Conservation (phyloP, 2,797 vertebrate species). For the Poecilia wingei region DNA sequence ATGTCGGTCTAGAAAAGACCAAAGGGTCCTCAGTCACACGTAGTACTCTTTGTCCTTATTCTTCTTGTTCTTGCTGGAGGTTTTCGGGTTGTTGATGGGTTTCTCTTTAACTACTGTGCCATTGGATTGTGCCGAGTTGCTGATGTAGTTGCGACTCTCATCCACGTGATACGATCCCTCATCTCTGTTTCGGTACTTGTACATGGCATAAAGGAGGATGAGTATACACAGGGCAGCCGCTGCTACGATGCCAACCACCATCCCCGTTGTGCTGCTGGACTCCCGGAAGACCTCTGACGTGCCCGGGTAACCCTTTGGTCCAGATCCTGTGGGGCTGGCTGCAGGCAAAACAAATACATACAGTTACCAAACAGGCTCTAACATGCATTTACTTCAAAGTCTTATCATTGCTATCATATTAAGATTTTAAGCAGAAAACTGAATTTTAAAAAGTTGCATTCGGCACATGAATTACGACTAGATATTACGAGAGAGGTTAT, state of each 20-base stretch:
- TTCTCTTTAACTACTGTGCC: constrained; percentile 97
- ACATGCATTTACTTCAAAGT: neutral
- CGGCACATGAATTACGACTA: neutral
- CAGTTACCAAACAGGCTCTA: constrained; percentile 27
- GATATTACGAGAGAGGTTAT: neutral
- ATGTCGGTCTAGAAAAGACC: constrained; percentile 69
- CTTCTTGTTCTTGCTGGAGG: constrained; percentile 96
- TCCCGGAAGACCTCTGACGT: constrained; percentile 92
- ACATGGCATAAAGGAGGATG: constrained; percentile 99
- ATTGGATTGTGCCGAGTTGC: constrained; percentile 98
- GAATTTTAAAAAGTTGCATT: neutral
- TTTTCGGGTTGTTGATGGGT: constrained; percentile 90
- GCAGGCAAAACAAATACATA: constrained; percentile 57
- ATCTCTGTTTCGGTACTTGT: constrained; percentile 98
- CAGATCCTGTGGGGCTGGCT: constrained; percentile 93
- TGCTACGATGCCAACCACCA: constrained; percentile 98
- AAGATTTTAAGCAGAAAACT: constrained; percentile 14
- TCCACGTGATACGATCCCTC: constrained; percentile 98
- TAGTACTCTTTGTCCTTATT: constrained; percentile 99
- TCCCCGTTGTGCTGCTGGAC: constrained; percentile 96
- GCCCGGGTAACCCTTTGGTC: constrained; percentile 87
- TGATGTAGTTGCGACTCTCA: constrained; percentile 99
- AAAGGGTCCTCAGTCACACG: constrained; percentile 87
- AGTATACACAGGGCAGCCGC: constrained; percentile 97
- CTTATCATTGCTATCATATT: constrained; percentile 14